Base-by-base conservation (phyloP, 2,113 vertebrate genomes). In the Eulemur rufifrons region DNA sequence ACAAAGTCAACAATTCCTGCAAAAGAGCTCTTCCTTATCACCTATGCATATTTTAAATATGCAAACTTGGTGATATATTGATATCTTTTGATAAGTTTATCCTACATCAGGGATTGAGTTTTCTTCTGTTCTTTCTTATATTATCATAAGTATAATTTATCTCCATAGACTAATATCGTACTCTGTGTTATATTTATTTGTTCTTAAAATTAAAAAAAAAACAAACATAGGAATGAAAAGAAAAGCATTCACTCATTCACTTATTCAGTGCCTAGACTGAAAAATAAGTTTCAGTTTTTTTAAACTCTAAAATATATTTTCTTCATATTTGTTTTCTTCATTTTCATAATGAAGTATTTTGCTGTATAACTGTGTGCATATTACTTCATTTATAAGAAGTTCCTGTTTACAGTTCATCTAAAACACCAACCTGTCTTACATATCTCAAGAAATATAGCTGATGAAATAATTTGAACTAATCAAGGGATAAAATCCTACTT, bases 201-300 rank as follows among this genome's bases (percentile, higher is more conserved):
- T 45, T 88, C 23, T 63, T 54, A 21, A 64, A 5, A 71, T 47
- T 32, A 21, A 61, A 86, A 89, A 80, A 45, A 56, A 66, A 85
- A 4, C 13, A 88, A 84, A n/a, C 1, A 27, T 29, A 91, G 56
- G 20, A 37, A 69, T 29, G 63, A 15, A 64, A 64, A 42, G 25
- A 27, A 27, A 32, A n/a, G 50, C 50, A 85, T 37, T 34, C 3
- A 9, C 25, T 64, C 17, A 64, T 15, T 61, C 8, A 74, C 17
- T 54, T 56, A 34, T 56, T 86, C 27, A 93, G 21, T 78, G 21
- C 17, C 10, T 89, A 6, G 2, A 63, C 34, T 77, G 3, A 78
- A 93, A 73, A 97, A 89, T 86, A 83, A 89, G 96, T 98, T 98
- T 98, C 96, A 97, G 80, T 98, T 98, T 93, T 98, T 98, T 96